Evolutionary conservation across 2,888 invertebrate species (phyloP), one percentile per base, ranked within the genome.

Genomic region (Lasius fuliginosus): DNA sequence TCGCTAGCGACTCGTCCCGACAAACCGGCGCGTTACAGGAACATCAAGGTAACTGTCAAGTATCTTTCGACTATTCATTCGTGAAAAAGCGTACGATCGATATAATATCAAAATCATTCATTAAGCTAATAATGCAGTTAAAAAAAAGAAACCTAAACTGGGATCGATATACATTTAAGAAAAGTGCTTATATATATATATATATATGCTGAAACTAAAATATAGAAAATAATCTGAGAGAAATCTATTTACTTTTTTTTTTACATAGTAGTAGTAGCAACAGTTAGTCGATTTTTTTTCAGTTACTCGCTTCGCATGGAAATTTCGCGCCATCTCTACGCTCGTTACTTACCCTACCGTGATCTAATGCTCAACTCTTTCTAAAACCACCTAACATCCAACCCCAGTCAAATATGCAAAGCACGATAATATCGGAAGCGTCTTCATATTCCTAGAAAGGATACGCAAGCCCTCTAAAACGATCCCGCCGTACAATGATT

Each of bases 1-100:
- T 98, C 89, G 98, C 98, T 88, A 98, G 98, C 23, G 97, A 96
- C 86, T 96, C 95, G 11, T 96, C 96, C 69, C 94, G 96, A 86
- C 94, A 95, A 82, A 96, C 96, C 18, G 95, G 95, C 87, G 94
- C 94, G n/a, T 92, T 95, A 40, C 94, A 94, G 73, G 94, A 94
- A 75, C 94, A 95, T 89, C 94, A 94, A 92, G 94, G 95, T 95
- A 91, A 71, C 33, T 23, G 15, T 46, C 46, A 46, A 79, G 9
- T n/a, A 33, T 3, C 23, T 60, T 46, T 11, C n/a, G 40, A 30
- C 1, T 30, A 18, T 5, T 15, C 40, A 0, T 27, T 40, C 62
- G n/a, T 15, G 15, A 60, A 36, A 30, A 15, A 56, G n/a, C 18
- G 1, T 42, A 5, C 40, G 18, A 53, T 27, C 49, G 18, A 27